phyloP scores from a whole-genome alignment of 1,140 invertebrate genomes.

The Mya arenaria region DNA sequence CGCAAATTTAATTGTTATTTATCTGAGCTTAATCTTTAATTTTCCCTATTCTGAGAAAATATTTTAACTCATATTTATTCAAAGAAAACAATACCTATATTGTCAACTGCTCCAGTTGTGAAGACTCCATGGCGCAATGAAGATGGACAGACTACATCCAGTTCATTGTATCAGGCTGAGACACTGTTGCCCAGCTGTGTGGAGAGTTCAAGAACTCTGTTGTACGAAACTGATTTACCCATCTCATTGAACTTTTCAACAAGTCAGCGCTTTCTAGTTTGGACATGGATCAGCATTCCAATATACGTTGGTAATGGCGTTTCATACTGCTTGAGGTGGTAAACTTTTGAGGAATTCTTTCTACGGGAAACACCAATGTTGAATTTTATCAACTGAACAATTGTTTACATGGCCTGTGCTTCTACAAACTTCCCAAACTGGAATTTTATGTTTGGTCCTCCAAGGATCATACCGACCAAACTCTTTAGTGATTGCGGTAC shows the following conservation, averaged over 20 bases:
- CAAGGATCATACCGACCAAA: neutral
- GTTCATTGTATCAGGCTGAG: neutral
- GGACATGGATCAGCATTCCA: neutral
- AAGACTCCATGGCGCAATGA: neutral
- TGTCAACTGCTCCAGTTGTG: too few species aligned
- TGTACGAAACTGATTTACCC: neutral
- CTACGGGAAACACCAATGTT: neutral
- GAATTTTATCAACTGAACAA: neutral
- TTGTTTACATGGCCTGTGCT: neutral
- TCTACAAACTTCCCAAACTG: neutral
- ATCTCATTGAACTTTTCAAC: neutral
- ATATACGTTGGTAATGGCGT: neutral
- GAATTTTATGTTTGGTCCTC: neutral
- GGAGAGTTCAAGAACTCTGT: neutral
- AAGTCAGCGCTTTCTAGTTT: neutral
- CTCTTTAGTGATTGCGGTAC: neutral
- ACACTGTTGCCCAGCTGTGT: slow-evolving; percentile 9
- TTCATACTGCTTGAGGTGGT: neutral
- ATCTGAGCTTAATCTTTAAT: too few species aligned
- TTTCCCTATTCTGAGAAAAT: too few species aligned
- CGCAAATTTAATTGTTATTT: too few species aligned
- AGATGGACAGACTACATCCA: neutral
- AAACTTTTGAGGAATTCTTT: neutral
- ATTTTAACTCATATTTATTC: too few species aligned
- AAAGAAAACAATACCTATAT: too few species aligned